Percentiles rank a stretch among this genome's conserved stretches.
Conservation (phyloP, 1,140 invertebrate species). For the Cylas formicarius region DNA sequence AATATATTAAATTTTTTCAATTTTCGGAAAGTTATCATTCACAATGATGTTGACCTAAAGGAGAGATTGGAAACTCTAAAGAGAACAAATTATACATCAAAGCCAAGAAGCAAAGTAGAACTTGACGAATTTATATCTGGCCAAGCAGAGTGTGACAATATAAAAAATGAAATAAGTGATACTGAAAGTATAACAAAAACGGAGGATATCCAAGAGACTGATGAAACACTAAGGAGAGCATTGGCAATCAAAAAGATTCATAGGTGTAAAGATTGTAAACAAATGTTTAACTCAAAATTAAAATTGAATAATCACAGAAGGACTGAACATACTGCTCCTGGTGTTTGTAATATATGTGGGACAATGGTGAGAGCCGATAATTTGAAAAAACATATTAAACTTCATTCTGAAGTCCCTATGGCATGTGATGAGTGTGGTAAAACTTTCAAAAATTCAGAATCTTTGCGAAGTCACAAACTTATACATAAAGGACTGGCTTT, state of each 20-base stretch:
- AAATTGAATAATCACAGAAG: slow-evolving; percentile 31
- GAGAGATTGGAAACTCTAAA: slow-evolving; percentile 21
- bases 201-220: neutral
- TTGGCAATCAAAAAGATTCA: slow-evolving; percentile 20
- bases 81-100: slow-evolving; percentile 10
- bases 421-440: slow-evolving; percentile 28
- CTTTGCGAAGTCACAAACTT: slow-evolving; percentile 26
- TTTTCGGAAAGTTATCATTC: slow-evolving; percentile 31
- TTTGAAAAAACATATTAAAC: slow-evolving; percentile 28
- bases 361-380: slow-evolving; percentile 29
- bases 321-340: slow-evolving; percentile 25
- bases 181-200: slow-evolving; percentile 2
- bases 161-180: slow-evolving; percentile 8
- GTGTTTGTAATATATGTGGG: slow-evolving; percentile 33
- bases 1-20: slow-evolving; percentile 30
- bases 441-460: slow-evolving; percentile 31
- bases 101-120: slow-evolving; percentile 9
- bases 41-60: slow-evolving; percentile 26
- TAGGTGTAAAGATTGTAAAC: slow-evolving; percentile 26
- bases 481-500: slow-evolving; percentile 24
- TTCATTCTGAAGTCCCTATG: slow-evolving; percentile 25
- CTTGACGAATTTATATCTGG: slow-evolving; percentile 9
- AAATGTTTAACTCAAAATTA: slow-evolving; percentile 25
- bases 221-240: slow-evolving; percentile 11
- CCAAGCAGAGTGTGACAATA: slow-evolving; percentile 3